Evolutionary conservation across 2,797 vertebrate genomes (phyloP).

Genomic region (Hybognathus amarus): DNA sequence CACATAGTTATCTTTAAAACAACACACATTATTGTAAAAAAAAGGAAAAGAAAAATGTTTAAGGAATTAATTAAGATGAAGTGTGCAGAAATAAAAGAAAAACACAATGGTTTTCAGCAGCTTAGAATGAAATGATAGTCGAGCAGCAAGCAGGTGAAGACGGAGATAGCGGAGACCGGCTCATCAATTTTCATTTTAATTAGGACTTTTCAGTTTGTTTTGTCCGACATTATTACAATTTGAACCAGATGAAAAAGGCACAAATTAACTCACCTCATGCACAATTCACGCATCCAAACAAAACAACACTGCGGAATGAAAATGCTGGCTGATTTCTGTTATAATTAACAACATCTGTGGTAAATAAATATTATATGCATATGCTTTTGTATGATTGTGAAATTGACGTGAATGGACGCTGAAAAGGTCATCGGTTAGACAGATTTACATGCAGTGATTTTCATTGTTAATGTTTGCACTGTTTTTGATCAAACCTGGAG

Average conservation of each 20-base stretch:
- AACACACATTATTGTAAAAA: conserved; percentile 67
- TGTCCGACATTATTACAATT: conserved; percentile 37
- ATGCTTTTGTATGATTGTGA: background rate
- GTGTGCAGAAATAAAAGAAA: conserved; percentile 70
- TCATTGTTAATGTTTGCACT: background rate
- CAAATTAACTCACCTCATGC: conserved; percentile 14
- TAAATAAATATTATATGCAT: background rate
- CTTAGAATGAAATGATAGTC: conserved; percentile 63
- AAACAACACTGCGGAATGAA: conserved; percentile 2
- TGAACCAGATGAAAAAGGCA: conserved; percentile 17
- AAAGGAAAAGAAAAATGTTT: conserved; percentile 26
- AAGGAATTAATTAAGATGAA: conserved; percentile 75
- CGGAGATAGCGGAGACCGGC: conserved; percentile 64
- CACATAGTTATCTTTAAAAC: conserved; percentile 73
- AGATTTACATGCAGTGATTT: background rate
- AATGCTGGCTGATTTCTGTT: conserved; percentile 1
- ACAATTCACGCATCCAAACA: background rate
- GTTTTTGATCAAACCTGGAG: background rate
- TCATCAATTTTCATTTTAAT: conserved; percentile 58
- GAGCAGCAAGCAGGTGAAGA: conserved; percentile 71
- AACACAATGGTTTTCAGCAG: conserved; percentile 63
- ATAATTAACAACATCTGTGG: background rate
- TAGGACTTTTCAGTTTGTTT: conserved; percentile 32
- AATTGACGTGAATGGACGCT: background rate
- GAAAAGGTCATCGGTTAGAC: background rate